Base-by-base conservation (phyloP, 1,140 invertebrate species). In the Oreohelix idahoensis region DNA sequence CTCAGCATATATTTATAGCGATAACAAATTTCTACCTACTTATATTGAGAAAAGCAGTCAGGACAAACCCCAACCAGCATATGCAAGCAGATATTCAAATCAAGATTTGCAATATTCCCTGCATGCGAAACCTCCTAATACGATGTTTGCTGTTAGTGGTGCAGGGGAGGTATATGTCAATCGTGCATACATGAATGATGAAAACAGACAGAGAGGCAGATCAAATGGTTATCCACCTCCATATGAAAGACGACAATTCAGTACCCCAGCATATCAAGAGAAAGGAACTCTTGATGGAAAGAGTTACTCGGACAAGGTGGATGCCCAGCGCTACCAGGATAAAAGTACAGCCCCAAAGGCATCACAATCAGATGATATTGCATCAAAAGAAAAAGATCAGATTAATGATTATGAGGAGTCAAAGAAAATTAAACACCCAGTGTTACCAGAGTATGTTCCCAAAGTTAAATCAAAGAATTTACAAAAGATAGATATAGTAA, bases 161-260 rank as follows among this genome's bases (percentile, higher is more conserved):
- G 51, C 42, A 1, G 80, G 80, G 38, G 80, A 82, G 35, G 45
- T 82, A 1, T 82, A 82, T 36, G 32, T 82, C 35, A 82, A 82
- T 42, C 26, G 36, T 29, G 26, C n/a, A 0, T 45, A 70, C 20
- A 35, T 38, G 1, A 29, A 51, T 77, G 75, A 77, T 53, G 75
- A 32, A 51, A 42, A 69, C 58, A 20, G 26, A 39, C 36, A 51
- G n/a, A 53, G 49, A 23, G 45, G 75, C 26, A 1, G 42, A 51
- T 11, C 4, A 51, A 53, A 77, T 32, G 32, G 42, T 8, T 51
- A 77, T 23, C 1, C 13, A 15, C 75, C 26, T 53, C 49, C 26
- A 23, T 74, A 39, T 74, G 38, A 8, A n/a, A 42, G 39, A 32
- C 75, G 39, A 5, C 49, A 42, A 77, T 8, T 32, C 1, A 51